Conservation (phyloP, 2,888 invertebrate species). For the Operophtera brumata region DNA sequence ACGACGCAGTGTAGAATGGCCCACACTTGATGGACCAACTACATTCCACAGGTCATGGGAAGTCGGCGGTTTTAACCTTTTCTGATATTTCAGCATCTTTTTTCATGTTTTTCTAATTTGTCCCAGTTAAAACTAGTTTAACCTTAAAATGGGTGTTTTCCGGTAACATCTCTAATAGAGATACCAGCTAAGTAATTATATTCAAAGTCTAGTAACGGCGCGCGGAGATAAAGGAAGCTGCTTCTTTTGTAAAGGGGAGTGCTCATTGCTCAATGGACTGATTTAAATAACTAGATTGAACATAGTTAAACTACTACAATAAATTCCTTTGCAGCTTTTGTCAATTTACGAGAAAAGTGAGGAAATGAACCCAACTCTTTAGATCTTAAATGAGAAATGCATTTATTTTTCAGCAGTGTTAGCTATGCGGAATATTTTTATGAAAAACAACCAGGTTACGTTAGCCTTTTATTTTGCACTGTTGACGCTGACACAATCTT, state of each 20-base stretch:
- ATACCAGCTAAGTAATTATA: conserved; percentile 3
- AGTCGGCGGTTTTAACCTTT: no score
- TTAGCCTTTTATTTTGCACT: no score
- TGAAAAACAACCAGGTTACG: no score
- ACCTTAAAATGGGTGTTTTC: neutral
- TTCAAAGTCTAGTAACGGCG: conserved; percentile 8
- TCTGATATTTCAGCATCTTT: no score
- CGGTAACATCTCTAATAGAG: neutral
- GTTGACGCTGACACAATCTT: no score
- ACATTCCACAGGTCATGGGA: no score
- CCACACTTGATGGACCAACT: no score
- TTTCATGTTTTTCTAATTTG: no score
- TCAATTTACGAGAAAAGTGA: neutral
- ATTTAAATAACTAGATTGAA: conserved; percentile 4
- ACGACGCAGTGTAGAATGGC: no score
- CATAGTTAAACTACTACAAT: neutral
- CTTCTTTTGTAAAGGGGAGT: conserved; percentile 1
- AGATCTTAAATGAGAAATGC: neutral
- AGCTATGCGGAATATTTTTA: no score
- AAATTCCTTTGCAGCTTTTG: neutral
- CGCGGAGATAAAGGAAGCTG: conserved; percentile 4
- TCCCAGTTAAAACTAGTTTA: neutral
- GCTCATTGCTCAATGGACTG: conserved; percentile 5
- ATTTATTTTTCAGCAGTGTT: no score
- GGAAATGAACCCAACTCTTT: neutral